Evolutionary conservation across 2,797 vertebrate species (phyloP).

Genomic region (Orientallactaga sibirica): DNA sequence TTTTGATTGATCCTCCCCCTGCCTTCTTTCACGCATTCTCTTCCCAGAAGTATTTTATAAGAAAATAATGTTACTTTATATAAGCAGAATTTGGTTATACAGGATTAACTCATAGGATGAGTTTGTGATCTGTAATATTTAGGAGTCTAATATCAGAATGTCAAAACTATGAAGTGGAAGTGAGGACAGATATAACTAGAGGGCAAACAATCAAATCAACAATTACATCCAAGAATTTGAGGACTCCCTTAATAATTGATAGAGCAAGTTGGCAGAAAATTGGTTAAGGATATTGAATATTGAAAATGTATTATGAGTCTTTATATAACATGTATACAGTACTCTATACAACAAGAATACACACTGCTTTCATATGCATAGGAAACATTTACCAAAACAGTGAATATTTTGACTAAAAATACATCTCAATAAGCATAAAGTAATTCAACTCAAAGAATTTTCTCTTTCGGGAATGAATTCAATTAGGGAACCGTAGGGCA

Average conservation of each 20-base stretch:
- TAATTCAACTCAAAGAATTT: background rate
- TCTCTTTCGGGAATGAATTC: background rate
- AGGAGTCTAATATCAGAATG: background rate
- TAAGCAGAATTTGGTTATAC: background rate
- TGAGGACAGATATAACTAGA: background rate
- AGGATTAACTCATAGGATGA: background rate
- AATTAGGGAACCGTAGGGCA: background rate
- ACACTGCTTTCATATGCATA: background rate
- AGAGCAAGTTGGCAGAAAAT: background rate
- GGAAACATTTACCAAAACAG: background rate
- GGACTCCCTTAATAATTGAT: background rate
- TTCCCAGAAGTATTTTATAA: too few relatives aligned
- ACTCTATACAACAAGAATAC: background rate
- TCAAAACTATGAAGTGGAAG: slow-evolving; percentile 12
- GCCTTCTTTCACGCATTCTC: too few relatives aligned
- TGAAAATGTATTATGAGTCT: background rate
- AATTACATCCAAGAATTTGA: background rate
- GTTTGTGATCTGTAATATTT: background rate
- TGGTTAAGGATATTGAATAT: background rate
- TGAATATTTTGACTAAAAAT: background rate
- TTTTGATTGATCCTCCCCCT: too few relatives aligned
- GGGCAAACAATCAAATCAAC: background rate
- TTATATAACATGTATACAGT: background rate
- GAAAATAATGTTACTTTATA: too few relatives aligned
- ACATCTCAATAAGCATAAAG: background rate